Evolutionary conservation across 2,888 invertebrate genomes (phyloP).

Genomic region (Achlya flavicornis): DNA sequence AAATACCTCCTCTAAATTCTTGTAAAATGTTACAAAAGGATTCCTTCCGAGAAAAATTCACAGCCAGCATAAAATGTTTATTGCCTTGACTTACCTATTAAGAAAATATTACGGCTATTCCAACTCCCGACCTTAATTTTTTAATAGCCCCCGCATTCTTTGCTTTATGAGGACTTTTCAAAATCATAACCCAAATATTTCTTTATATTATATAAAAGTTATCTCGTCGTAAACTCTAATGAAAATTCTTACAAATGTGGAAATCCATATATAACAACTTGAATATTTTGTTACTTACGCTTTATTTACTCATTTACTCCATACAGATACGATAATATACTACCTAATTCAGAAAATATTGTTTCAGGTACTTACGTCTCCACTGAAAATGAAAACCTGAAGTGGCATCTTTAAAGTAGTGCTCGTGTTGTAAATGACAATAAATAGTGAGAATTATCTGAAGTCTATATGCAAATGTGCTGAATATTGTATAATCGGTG

Average conservation of each 20-base stretch:
- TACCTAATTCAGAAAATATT: no score
- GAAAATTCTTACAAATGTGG: no score
- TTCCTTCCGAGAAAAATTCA: conserved; percentile 41
- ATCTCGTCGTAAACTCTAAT: neutral
- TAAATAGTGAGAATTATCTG: conserved; percentile 16
- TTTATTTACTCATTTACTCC: no score
- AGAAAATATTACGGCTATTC: conserved; percentile 53
- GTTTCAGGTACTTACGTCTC: neutral
- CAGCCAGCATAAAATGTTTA: conserved; percentile 56
- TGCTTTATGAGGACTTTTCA: neutral
- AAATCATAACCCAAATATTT: neutral
- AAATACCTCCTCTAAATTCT: neutral
- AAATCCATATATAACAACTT: no score
- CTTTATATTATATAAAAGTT: neutral
- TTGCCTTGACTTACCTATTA: conserved; percentile 53
- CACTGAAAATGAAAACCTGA: neutral
- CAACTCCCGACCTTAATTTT: conserved; percentile 38
- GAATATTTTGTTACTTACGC: no score
- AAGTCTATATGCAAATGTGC: conserved; percentile 36
- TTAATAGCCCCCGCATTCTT: conserved; percentile 29
- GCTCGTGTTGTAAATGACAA: conserved; percentile 1
- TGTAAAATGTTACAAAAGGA: neutral
- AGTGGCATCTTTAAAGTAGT: neutral
- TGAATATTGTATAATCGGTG: conserved; percentile 19
- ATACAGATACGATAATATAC: no score